These are phyloP conservation scores for Gallinago jamesoni DNA, from an alignment of 2,113 vertebrate genomes.

Conservation along the genomic window DNA sequence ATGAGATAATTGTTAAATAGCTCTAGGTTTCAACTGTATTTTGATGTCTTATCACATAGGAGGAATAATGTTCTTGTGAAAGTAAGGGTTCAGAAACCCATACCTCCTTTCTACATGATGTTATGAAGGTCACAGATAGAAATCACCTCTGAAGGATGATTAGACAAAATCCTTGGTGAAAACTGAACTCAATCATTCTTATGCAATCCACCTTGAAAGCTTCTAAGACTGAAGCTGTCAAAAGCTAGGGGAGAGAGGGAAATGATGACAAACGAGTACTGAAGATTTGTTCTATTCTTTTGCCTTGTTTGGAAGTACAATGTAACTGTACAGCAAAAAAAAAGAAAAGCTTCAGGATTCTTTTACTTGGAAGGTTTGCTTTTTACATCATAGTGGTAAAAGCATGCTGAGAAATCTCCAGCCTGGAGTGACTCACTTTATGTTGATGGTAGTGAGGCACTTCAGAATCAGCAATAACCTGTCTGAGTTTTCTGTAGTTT, in stretches of 20 bases:
- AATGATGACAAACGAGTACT: not conserved
- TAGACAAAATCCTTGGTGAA: not conserved
- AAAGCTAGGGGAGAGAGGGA: not conserved
- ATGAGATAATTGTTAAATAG: not conserved
- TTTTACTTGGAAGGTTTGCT: not conserved
- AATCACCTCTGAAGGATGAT: not conserved
- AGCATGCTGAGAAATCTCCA: not conserved
- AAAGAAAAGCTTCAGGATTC: not conserved
- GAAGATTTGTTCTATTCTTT: not conserved
- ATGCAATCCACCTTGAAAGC: not conserved
- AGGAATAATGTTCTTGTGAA: not conserved
- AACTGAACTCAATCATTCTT: not conserved
- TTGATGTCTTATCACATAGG: not conserved
- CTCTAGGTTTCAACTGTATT: not conserved
- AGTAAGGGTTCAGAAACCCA: not conserved
- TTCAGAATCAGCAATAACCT: not conserved
- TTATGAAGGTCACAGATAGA: not conserved
- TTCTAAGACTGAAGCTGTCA: not conserved
- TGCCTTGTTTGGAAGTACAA: not conserved
- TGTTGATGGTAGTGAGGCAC: not conserved
- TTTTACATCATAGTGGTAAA: not conserved
- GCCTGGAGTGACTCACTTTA: not conserved
- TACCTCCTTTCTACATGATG: not conserved
- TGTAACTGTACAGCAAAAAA: not conserved
- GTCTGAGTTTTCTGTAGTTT: not conserved